Percentiles rank a stretch among this genome's conserved stretches.
Evolutionary conservation across 2,797 vertebrate species (phyloP).

Genomic region (Sebastolobus altivelis): DNA sequence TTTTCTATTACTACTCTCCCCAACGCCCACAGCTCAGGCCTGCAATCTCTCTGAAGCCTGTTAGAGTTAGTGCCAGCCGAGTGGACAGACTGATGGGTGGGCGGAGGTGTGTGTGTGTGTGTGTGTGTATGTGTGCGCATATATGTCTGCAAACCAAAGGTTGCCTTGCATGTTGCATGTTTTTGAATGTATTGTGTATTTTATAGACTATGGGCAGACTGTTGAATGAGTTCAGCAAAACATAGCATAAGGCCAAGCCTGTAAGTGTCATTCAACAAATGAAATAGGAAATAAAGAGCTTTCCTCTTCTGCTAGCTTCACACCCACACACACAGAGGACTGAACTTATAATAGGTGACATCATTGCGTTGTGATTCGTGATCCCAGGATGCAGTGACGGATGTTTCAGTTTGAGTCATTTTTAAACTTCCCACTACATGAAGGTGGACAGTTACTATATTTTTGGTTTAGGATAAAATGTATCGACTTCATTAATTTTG

Average conservation of each 20-base stretch:
- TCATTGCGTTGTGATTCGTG: slow-evolving; percentile 15
- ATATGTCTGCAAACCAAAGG: slow-evolving; percentile 65
- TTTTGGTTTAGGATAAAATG: neutral
- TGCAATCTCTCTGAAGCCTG: slow-evolving; percentile 88
- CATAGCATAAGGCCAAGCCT: slow-evolving; percentile 53
- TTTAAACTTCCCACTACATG: slow-evolving; percentile 16
- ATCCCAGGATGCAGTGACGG: slow-evolving; percentile 14
- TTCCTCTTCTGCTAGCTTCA: slow-evolving; percentile 43
- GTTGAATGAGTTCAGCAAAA: slow-evolving; percentile 67
- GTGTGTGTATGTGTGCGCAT: slow-evolving; percentile 17
- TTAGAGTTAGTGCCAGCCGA: slow-evolving; percentile 88
- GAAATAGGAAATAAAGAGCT: slow-evolving; percentile 58
- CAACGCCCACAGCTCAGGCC: slow-evolving; percentile 81
- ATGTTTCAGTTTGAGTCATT: slow-evolving; percentile 17
- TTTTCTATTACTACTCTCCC: slow-evolving; percentile 86
- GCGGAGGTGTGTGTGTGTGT: slow-evolving; percentile 68
- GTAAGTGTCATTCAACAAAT: slow-evolving; percentile 67
- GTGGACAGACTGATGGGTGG: slow-evolving; percentile 85
- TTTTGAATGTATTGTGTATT: slow-evolving; percentile 74
- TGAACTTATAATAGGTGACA: slow-evolving; percentile 43
- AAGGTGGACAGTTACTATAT: slow-evolving; percentile 5
- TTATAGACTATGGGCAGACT: slow-evolving; percentile 56
- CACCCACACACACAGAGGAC: slow-evolving; percentile 28
- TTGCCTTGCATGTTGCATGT: slow-evolving; percentile 78
- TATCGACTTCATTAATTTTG: slow-evolving; percentile 5